A percentile compares a stretch with the other conserved stretches of the same genome.
These are phyloP conservation scores for Azemiops feae DNA, from an alignment of 2,113 vertebrate genomes.

Conservation along the genomic window DNA sequence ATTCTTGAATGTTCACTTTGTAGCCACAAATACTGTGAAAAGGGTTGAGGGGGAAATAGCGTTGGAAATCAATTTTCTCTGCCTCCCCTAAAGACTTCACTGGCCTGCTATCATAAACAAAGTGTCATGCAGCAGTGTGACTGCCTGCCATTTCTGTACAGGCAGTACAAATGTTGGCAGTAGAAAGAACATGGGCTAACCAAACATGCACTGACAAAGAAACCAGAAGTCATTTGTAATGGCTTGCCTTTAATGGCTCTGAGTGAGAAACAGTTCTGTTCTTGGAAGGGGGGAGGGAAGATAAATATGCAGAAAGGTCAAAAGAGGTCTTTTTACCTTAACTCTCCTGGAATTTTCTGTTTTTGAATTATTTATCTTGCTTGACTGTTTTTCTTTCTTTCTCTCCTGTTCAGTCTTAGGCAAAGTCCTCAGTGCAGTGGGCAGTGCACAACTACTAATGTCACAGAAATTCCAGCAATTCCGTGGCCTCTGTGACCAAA, in stretches of 20 bases:
- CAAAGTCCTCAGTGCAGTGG: conserved; percentile 92
- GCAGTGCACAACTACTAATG: conserved; percentile 82
- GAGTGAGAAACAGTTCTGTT: not conserved
- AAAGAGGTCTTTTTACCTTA: not conserved
- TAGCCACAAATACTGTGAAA: not conserved
- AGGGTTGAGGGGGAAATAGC: not conserved
- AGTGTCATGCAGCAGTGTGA: not conserved
- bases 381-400: not conserved
- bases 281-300: not conserved
- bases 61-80: not conserved
- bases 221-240: not conserved
- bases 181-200: conserved; percentile 8
- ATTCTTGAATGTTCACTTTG: not conserved
- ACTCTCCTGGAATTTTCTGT: not conserved
- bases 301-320: not conserved
- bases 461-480: conserved; percentile 98
- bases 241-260: not conserved
- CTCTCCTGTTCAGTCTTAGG: conserved; percentile 80
- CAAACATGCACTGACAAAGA: conserved; percentile 3
- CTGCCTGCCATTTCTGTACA: conserved; percentile 13
- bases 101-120: not conserved
- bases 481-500: conserved; percentile 95
- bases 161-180: not conserved
- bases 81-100: not conserved
- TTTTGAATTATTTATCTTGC: not conserved